These are phyloP conservation scores for Tyrannus savana DNA, from an alignment of 2,113 vertebrate species.

Conservation along the genomic window DNA sequence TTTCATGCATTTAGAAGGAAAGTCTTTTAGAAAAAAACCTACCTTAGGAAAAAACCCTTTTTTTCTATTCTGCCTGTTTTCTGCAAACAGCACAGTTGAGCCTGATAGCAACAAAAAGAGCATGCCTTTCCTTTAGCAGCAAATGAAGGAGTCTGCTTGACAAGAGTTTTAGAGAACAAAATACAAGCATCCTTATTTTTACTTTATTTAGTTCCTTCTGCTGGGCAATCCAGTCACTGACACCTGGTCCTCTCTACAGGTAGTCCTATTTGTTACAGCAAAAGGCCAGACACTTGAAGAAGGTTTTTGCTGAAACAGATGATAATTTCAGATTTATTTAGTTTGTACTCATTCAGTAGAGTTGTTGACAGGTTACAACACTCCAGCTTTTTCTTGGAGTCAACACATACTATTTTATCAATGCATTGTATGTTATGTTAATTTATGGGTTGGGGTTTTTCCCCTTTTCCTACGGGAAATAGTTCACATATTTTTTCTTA, in stretches of 20 bases:
- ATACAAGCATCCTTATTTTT: neutral
- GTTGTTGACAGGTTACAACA: neutral
- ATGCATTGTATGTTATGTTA: neutral
- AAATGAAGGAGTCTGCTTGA: neutral
- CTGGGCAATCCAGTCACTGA: neutral
- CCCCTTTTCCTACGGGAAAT: neutral
- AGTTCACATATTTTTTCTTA: neutral
- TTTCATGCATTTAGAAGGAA: neutral
- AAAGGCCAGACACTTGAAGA: neutral
- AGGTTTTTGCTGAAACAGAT: neutral
- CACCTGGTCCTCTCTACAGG: neutral
- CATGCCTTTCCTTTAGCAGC: neutral
- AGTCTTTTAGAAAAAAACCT: neutral
- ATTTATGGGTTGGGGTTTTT: fast-evolving
- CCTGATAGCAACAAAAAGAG: neutral
- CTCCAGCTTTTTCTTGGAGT: neutral
- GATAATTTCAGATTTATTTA: neutral
- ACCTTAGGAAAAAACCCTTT: neutral
- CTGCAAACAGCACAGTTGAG: neutral
- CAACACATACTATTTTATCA: neutral
- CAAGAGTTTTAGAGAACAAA: neutral
- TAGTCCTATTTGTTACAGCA: neutral
- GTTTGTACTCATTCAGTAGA: neutral
- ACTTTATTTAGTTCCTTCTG: neutral
- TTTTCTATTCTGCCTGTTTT: neutral